phyloP scores from a whole-genome alignment of 2,113 vertebrate genomes.

The Hemichromis elongatus region DNA sequence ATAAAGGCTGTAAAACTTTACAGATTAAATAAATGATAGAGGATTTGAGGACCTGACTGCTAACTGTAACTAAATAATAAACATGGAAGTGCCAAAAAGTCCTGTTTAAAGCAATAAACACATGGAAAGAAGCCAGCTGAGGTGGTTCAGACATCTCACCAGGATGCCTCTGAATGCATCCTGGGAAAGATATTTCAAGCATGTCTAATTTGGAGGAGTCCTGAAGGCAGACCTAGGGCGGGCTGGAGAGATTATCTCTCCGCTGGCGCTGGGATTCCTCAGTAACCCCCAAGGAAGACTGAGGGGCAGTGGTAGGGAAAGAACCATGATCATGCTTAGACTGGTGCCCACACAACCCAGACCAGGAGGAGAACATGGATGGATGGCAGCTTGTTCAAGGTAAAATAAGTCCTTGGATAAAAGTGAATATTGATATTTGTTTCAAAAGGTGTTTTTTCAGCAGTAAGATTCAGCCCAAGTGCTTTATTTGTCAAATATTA shows the following conservation, averaged over 20 bases:
- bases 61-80: not conserved
- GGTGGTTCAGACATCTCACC: not conserved
- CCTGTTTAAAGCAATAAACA: not conserved
- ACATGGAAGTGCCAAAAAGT: not conserved
- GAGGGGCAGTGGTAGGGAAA: not conserved
- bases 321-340: not conserved
- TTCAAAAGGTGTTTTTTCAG: not conserved
- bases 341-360: not conserved
- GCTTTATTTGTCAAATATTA: not conserved
- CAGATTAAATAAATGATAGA: not conserved
- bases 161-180: not conserved
- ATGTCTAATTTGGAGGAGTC: not conserved
- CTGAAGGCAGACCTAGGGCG: not conserved
- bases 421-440: not conserved
- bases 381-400: not conserved
- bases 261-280: not conserved
- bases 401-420: not conserved
- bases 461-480: not conserved
- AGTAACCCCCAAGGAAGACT: not conserved
- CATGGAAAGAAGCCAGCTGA: not conserved
- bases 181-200: not conserved
- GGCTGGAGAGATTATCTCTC: not conserved
- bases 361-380: not conserved
- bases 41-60: not conserved
- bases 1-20: not conserved